phyloP scores from a whole-genome alignment of 2,113 vertebrate species.

The Heterotilapia buettikoferi region DNA sequence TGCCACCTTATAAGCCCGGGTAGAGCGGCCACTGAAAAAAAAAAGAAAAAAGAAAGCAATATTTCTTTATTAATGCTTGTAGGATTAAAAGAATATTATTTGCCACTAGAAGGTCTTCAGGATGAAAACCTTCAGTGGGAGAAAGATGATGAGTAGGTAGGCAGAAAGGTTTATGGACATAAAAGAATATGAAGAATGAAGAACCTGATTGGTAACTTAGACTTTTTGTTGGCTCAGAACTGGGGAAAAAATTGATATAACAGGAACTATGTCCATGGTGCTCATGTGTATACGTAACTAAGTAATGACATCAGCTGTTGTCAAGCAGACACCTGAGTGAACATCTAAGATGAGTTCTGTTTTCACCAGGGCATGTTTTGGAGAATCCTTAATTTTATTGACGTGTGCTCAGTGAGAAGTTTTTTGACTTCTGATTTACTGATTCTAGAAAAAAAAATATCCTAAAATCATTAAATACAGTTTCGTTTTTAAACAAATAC shows the following conservation, averaged over 20 bases:
- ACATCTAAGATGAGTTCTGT: background rate
- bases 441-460: rapidly evolving
- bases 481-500: background rate
- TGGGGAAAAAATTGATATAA: background rate
- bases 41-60: background rate
- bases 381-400: background rate
- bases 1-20: conserved; percentile 53
- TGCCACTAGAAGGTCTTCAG: background rate
- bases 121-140: background rate
- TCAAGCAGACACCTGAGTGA: background rate
- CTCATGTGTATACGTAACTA: background rate
- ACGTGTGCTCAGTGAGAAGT: rapidly evolving
- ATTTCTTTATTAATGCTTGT: background rate
- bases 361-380: background rate
- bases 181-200: background rate
- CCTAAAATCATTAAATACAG: background rate
- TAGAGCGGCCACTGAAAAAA: background rate
- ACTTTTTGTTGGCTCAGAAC: background rate
- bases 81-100: background rate
- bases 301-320: conserved; percentile 10
- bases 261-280: background rate
- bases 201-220: background rate
- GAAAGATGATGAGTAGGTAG: background rate
- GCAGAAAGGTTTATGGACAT: background rate
- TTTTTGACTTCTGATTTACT: background rate